Evolutionary conservation across 2,113 vertebrate species (phyloP).

Genomic region (Megalops atlanticus): DNA sequence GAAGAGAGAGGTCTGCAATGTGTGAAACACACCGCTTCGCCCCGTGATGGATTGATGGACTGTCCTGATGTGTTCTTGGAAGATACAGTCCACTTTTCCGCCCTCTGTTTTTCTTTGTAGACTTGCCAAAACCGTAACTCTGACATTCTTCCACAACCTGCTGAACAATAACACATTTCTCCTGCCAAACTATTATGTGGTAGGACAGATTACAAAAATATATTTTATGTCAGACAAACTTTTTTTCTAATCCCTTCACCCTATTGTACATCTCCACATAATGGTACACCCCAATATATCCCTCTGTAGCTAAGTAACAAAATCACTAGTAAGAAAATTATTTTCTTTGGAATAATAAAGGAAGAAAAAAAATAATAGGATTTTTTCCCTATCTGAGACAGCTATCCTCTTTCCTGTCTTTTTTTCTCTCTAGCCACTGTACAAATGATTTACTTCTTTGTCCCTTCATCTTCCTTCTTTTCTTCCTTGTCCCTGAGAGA

Average conservation of each 20-base stretch:
- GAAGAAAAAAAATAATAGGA: background rate
- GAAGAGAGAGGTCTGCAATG: background rate
- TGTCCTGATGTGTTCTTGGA: background rate
- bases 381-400: background rate
- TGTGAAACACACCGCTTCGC: background rate
- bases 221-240: background rate
- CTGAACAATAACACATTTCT: background rate
- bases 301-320: background rate
- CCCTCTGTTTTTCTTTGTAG: background rate
- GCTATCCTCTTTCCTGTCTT: background rate
- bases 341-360: background rate
- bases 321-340: background rate
- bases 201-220: background rate
- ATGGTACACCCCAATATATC: too few relatives aligned
- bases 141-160: background rate
- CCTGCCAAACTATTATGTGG: background rate
- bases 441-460: background rate
- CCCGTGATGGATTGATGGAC: background rate
- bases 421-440: background rate
- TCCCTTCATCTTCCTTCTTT: constrained; percentile 11
- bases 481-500: constrained; percentile 10
- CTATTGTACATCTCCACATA: background rate
- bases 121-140: background rate
- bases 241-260: background rate
- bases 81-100: background rate